Evolutionary conservation across 2,797 vertebrate genomes (phyloP).

Genomic region (Tolypeutes matacus): DNA sequence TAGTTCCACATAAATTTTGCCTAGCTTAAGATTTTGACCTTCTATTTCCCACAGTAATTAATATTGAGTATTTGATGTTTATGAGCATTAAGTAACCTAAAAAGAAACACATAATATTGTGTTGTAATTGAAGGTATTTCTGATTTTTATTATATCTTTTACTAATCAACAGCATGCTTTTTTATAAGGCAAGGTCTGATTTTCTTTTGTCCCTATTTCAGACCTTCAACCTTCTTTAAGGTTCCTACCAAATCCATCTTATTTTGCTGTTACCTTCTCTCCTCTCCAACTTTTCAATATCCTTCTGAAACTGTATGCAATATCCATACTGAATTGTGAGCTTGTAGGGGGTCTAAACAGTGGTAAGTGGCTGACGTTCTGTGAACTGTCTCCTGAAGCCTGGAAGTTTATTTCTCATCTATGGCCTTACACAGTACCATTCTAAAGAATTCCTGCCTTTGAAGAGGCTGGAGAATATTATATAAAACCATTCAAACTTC

Average conservation of each 20-base stretch:
- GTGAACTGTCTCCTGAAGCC: slow-evolving; percentile 22
- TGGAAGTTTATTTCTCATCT: slow-evolving; percentile 63
- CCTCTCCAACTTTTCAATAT: slow-evolving; percentile 28
- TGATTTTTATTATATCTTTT: slow-evolving; percentile 38
- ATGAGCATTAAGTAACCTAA: slow-evolving; percentile 30
- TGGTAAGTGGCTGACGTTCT: background rate
- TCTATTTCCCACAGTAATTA: slow-evolving; percentile 25
- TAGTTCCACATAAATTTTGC: slow-evolving; percentile 43
- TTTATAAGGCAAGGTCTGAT: slow-evolving; percentile 32
- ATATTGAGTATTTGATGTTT: slow-evolving; percentile 11
- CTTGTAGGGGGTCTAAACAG: background rate
- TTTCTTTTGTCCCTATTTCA: background rate
- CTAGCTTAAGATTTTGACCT: slow-evolving; percentile 41
- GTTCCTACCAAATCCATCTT: background rate
- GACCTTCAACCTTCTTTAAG: slow-evolving; percentile 50
- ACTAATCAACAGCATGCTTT: slow-evolving; percentile 36
- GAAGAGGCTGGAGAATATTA: slow-evolving; percentile 66
- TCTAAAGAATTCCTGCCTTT: slow-evolving; percentile 65
- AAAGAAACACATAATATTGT: background rate
- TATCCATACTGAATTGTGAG: background rate
- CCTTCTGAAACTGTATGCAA: background rate
- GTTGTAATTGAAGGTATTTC: background rate
- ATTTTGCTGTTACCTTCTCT: background rate
- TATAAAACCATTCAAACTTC: slow-evolving; percentile 68
- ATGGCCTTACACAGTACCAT: background rate